A percentile compares a stretch with the other conserved stretches of the same genome.
Evolutionary conservation across 2,797 vertebrate species (phyloP).

Genomic region (Phyllotis vaccarum): DNA sequence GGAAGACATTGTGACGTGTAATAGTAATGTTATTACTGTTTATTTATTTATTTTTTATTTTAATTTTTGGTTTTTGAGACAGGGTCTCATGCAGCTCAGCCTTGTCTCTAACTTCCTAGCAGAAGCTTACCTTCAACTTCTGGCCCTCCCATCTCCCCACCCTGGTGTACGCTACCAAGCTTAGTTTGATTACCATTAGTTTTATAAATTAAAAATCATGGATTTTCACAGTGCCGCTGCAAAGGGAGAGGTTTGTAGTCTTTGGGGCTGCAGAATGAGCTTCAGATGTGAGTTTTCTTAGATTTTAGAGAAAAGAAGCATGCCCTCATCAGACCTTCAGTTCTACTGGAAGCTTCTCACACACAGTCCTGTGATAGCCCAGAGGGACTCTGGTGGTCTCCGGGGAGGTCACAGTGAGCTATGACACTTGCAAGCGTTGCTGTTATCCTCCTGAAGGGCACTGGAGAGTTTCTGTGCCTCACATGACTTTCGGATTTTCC

Average conservation of each 20-base stretch:
- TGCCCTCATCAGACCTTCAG: neutral
- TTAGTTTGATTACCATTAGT: neutral
- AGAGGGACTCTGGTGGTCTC: neutral
- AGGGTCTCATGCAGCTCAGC: neutral
- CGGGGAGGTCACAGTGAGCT: neutral
- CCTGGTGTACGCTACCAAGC: neutral
- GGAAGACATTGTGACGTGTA: neutral
- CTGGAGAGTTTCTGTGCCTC: neutral
- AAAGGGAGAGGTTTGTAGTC: neutral
- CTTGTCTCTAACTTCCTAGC: neutral
- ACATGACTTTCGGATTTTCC: neutral
- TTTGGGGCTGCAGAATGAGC: neutral
- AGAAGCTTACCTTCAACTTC: neutral
- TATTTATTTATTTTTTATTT: neutral
- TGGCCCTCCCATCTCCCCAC: too few species aligned
- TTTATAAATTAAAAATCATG: neutral
- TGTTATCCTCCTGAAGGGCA: conserved; percentile 21
- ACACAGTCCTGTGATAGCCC: neutral
- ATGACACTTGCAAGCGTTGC: neutral
- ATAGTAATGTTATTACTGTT: neutral
- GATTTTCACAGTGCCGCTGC: neutral
- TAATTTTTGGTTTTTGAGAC: neutral
- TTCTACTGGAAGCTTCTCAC: neutral
- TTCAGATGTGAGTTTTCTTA: neutral
- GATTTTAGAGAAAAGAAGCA: neutral